Conservation (phyloP, 2,113 vertebrate genomes). For the Micromys minutus region DNA sequence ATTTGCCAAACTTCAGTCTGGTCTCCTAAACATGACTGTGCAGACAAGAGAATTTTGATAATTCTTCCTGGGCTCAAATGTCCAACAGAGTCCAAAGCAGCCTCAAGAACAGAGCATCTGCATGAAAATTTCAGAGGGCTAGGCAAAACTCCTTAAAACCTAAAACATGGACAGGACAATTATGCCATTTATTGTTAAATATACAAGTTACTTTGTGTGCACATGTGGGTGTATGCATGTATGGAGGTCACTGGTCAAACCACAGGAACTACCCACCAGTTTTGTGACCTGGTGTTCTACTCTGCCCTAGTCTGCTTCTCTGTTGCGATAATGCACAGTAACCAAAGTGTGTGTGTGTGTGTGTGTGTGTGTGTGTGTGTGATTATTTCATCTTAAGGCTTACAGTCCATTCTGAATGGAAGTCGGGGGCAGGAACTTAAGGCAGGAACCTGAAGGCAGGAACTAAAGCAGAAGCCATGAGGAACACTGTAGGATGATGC, state of each 20-base stretch:
- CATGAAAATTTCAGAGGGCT: constrained; percentile 27
- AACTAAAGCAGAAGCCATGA: neutral
- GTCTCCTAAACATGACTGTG: constrained; percentile 41
- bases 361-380: too few relatives aligned
- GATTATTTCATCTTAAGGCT: neutral
- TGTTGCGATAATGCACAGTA: neutral
- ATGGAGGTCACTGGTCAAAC: neutral
- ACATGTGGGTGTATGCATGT: neutral
- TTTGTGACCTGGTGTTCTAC: neutral
- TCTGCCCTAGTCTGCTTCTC: neutral
- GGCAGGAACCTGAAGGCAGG: neutral
- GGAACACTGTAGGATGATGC: too few relatives aligned
- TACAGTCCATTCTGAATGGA: neutral
- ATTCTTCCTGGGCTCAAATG: neutral
- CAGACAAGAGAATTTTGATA: constrained; percentile 36
- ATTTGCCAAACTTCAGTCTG: constrained; percentile 47
- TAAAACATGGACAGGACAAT: constrained; percentile 10
- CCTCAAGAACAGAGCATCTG: neutral
- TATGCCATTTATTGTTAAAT: constrained; percentile 26
- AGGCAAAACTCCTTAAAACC: neutral
- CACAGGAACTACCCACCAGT: too few relatives aligned
- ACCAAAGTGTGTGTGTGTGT: neutral
- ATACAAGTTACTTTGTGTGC: neutral
- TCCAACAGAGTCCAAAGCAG: constrained; percentile 1
- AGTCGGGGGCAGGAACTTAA: neutral